Evolutionary conservation across 2,113 vertebrate species (phyloP).

Genomic region (Triplophysa tibetana): DNA sequence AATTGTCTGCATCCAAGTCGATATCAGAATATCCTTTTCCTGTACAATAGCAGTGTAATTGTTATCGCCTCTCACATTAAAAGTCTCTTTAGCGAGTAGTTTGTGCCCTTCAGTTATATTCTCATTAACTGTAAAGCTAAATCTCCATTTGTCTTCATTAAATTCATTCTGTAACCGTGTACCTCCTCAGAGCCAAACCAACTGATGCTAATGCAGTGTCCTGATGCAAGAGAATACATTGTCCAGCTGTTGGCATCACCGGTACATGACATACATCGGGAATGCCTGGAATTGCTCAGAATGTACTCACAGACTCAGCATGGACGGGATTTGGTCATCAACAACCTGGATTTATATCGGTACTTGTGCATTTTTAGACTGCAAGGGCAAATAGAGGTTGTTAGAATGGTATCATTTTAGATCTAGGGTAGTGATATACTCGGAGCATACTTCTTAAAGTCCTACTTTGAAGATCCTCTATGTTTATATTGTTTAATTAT

Average conservation of each 20-base stretch:
- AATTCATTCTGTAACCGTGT: conserved; percentile 5
- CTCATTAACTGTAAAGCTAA: conserved; percentile 31
- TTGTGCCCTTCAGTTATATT: conserved; percentile 24
- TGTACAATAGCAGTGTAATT: conserved; percentile 14
- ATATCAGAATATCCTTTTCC: conserved; percentile 4
- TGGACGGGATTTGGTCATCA: conserved; percentile 70
- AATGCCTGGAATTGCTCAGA: conserved; percentile 76
- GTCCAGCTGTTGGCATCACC: conserved; percentile 70
- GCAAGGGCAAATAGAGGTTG: no score
- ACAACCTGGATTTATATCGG: conserved; percentile 75
- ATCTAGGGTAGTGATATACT: no score
- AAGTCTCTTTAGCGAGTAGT: conserved; percentile 20
- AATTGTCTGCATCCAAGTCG: conserved; percentile 7
- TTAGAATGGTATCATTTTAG: no score
- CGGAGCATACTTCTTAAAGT: background rate
- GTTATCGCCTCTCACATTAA: conserved; percentile 6
- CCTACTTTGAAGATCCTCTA: background rate
- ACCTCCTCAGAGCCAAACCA: conserved; percentile 84
- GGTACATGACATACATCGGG: conserved; percentile 58
- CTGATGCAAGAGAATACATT: conserved; percentile 61
- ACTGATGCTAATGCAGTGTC: conserved; percentile 71
- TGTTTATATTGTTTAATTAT: background rate
- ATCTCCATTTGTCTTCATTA: conserved; percentile 26
- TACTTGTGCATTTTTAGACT: conserved; percentile 57
- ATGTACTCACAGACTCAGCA: conserved; percentile 68